phyloP scores from a whole-genome alignment of 2,797 vertebrate genomes.

The Vipera ursinii region DNA sequence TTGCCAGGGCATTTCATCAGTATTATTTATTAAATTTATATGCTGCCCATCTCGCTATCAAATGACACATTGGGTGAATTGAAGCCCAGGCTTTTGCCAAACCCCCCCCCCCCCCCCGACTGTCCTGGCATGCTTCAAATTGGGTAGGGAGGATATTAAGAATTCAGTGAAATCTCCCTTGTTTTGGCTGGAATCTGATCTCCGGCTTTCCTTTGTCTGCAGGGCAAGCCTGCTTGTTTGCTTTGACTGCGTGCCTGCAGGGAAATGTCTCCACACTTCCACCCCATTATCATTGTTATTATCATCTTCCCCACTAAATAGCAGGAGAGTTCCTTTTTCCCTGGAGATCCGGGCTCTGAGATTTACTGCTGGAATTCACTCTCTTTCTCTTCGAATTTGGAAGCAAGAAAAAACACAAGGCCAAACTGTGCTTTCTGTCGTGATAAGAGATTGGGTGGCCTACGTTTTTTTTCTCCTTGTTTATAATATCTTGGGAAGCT shows the following conservation, averaged over 20 bases:
- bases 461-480: background rate
- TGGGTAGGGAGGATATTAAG: background rate
- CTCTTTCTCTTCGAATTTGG: background rate
- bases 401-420: background rate
- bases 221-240: conserved; percentile 10
- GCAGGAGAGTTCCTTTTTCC: background rate
- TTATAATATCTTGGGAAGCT: background rate
- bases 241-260: background rate
- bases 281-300: background rate
- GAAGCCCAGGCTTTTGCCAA: background rate
- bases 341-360: background rate
- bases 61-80: background rate
- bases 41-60: background rate
- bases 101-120: too few relatives aligned
- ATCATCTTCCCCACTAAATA: background rate
- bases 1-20: background rate
- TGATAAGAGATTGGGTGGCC: background rate
- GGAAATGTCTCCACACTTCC: background rate
- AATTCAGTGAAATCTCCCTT: background rate
- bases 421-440: background rate
- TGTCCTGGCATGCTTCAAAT: background rate
- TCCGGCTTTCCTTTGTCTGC: conserved; percentile 1
- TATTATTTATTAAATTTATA: background rate
- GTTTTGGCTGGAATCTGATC: conserved; percentile 12
- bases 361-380: background rate